phyloP scores from a whole-genome alignment of 2,113 vertebrate genomes.

The Myxocyprinus asiaticus region DNA sequence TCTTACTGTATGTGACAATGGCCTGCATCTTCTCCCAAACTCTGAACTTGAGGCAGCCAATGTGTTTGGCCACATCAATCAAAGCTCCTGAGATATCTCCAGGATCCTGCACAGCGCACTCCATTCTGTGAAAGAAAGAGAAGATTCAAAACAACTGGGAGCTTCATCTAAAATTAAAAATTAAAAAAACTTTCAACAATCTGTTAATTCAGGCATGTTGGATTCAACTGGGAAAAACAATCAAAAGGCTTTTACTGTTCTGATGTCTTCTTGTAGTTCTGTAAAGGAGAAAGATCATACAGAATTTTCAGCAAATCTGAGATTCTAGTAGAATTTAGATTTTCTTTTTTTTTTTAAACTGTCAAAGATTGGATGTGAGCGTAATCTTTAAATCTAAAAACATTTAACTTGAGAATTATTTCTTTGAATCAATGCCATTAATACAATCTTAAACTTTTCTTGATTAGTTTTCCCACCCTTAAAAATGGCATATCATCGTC shows the following conservation, averaged over 20 bases:
- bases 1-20: constrained; percentile 61
- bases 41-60: constrained; percentile 54
- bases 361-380: neutral
- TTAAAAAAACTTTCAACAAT: neutral
- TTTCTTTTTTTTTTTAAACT: neutral
- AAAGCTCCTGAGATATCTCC: constrained; percentile 43
- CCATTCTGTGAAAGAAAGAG: constrained; percentile 47
- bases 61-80: constrained; percentile 61
- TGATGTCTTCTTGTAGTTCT: constrained; percentile 59
- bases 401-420: neutral
- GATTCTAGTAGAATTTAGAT: neutral
- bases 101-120: constrained; percentile 40
- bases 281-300: constrained; percentile 38
- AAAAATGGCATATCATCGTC: constrained; percentile 53
- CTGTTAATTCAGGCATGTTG: too few species aligned
- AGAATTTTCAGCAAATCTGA: constrained; percentile 9
- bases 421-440: too few species aligned
- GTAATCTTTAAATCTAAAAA: neutral
- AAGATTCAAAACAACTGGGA: neutral
- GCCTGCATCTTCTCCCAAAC: constrained; percentile 65
- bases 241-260: constrained; percentile 48
- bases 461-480: constrained; percentile 45
- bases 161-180: neutral
- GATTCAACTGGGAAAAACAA: neutral
- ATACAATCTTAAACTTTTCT: neutral